A percentile compares a stretch with the other conserved stretches of the same genome.
Conservation (phyloP, 2,113 vertebrate species). For the Dolichallabes microphthalmus region DNA sequence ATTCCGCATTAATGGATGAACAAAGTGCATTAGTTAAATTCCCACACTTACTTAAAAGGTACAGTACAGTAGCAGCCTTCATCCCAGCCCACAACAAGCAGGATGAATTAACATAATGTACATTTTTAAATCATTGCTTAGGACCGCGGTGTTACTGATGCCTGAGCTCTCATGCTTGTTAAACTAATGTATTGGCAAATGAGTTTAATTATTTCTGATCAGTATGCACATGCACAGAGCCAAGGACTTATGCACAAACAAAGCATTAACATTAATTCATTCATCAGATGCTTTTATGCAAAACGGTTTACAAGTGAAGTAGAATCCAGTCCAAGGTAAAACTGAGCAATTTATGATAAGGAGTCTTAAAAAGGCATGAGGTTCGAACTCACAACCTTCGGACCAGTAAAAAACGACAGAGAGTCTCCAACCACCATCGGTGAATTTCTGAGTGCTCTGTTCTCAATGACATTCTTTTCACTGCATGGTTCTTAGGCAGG, state of each 20-base stretch:
- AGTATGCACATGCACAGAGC: not conserved
- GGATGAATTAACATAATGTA: not conserved
- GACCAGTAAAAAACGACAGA: not conserved
- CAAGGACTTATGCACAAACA: not conserved
- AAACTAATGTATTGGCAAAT: not conserved
- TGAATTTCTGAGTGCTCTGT: not conserved
- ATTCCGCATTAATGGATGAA: not conserved
- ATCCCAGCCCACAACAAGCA: not conserved
- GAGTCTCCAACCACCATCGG: not conserved
- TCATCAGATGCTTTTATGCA: not conserved
- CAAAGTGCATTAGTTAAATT: not conserved
- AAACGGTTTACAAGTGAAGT: not conserved
- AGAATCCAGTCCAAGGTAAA: not conserved
- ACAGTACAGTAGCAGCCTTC: not conserved
- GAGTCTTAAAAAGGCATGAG: not conserved
- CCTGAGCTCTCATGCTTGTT: slow-evolving; percentile 1
- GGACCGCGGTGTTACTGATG: not conserved
- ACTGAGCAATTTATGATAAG: not conserved
- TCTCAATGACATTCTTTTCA: not conserved
- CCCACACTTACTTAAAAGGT: not conserved
- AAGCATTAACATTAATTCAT: not conserved
- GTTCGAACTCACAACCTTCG: not conserved
- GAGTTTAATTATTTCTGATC: not conserved
- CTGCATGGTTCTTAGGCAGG: not conserved
- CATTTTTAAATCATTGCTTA: not conserved